A percentile compares a stretch with the other conserved stretches of the same genome.
These are phyloP conservation scores for Drosophila parthenogenetica DNA, from an alignment of 2,888 invertebrate species.

Conservation along the genomic window DNA sequence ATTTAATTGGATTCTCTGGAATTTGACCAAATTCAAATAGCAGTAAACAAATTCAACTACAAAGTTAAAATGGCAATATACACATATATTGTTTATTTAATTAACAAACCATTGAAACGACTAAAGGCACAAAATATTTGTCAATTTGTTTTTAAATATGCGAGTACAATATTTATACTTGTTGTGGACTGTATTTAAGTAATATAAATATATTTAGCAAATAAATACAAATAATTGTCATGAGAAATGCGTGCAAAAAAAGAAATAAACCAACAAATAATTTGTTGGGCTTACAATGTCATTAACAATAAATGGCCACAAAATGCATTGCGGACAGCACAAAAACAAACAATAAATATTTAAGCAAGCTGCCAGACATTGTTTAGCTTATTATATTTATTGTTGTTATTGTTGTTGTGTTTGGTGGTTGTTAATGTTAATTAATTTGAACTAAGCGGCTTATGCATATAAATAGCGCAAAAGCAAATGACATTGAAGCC, in stretches of 20 bases:
- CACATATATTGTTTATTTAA: constrained; percentile 34
- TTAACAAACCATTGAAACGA: constrained; percentile 29
- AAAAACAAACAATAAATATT: constrained; percentile 69
- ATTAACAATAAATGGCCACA: constrained; percentile 69
- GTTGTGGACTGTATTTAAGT: constrained; percentile 18
- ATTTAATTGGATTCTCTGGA: constrained; percentile 44
- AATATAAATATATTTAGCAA: constrained; percentile 37
- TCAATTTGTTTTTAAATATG: constrained; percentile 16
- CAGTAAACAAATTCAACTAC: constrained; percentile 23
- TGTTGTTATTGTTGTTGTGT: constrained; percentile 13
- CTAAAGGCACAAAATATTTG: constrained; percentile 19
- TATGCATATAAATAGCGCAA: constrained; percentile 70
- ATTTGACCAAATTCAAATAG: constrained; percentile 21
- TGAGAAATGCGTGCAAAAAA: constrained; percentile 30
- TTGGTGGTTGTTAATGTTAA: constrained; percentile 69
- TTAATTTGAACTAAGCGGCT: constrained; percentile 77
- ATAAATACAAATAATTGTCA: constrained; percentile 35
- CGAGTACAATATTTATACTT: too few relatives aligned
- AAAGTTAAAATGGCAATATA: constrained; percentile 10
- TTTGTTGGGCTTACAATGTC: constrained; percentile 73
- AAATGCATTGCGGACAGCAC: constrained; percentile 40
- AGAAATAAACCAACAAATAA: constrained; percentile 40
- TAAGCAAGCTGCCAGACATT: constrained; percentile 48
- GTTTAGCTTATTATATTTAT: constrained; percentile 34
- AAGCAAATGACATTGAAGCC: constrained; percentile 65